Evolutionary conservation across 1,140 invertebrate species (phyloP).

Genomic region (Teleopsis dalmanni): DNA sequence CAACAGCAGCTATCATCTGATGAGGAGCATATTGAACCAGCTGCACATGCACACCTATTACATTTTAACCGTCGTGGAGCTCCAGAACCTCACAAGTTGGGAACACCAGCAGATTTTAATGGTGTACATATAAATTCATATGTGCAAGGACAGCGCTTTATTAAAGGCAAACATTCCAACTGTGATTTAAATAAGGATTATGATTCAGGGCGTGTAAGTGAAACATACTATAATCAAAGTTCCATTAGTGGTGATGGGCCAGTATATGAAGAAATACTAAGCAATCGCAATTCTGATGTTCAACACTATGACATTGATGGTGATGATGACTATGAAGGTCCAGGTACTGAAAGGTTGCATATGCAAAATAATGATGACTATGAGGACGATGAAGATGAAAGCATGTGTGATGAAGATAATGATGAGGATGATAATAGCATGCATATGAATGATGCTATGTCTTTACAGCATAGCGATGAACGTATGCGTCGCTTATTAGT

Average conservation of each 20-base stretch:
- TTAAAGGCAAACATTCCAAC: constrained; percentile 45
- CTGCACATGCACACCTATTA: constrained; percentile 29
- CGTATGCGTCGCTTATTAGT: constrained; percentile 39
- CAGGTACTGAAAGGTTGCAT: no score
- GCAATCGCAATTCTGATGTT: constrained; percentile 63
- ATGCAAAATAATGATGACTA: background rate
- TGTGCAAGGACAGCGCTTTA: constrained; percentile 27
- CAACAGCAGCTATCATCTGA: constrained; percentile 35
- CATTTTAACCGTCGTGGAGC: constrained; percentile 25
- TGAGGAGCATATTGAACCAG: constrained; percentile 29
- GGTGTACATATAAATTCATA: constrained; percentile 21
- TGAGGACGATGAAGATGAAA: constrained; percentile 1
- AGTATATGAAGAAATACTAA: constrained; percentile 70
- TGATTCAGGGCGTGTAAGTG: constrained; percentile 23
- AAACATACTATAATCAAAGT: constrained; percentile 56
- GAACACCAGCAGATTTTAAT: constrained; percentile 26
- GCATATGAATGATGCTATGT: constrained; percentile 18
- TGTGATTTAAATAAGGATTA: constrained; percentile 37
- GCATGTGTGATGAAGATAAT: constrained; percentile 32
- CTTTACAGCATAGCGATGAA: constrained; percentile 37
- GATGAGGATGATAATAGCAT: constrained; percentile 24
- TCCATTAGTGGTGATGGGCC: constrained; percentile 54
- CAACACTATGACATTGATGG: constrained; percentile 58
- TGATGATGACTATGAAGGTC: constrained; percentile 34
- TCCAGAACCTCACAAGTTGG: constrained; percentile 28